Evolutionary conservation across 2,113 vertebrate species (phyloP).

Genomic region (Sula dactylatra): DNA sequence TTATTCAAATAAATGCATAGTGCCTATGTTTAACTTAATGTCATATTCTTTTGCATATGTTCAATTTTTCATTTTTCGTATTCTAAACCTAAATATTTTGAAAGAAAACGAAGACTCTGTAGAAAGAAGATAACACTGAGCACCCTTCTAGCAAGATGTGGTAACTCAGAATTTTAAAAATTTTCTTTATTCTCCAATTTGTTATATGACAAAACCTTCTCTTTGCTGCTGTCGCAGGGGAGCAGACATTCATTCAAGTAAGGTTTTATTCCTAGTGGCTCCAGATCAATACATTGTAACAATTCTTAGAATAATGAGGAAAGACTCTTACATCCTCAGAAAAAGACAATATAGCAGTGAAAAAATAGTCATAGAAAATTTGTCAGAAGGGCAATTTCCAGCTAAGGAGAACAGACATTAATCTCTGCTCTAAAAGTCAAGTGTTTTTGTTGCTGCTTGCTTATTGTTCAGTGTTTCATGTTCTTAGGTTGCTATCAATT

Average conservation of each 20-base stretch:
- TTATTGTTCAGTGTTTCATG: not conserved
- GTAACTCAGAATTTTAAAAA: not conserved
- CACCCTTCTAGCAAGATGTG: not conserved
- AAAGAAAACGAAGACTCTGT: not conserved
- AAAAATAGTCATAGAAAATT: not conserved
- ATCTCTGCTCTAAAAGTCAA: conserved; percentile 1
- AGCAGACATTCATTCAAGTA: not conserved
- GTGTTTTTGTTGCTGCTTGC: not conserved
- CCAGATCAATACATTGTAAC: not conserved
- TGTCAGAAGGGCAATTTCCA: conserved; percentile 20
- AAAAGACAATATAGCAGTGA: not conserved
- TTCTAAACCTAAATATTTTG: not conserved
- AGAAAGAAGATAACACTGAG: not conserved
- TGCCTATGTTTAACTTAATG: not conserved
- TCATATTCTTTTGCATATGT: not conserved
- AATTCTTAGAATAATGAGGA: not conserved
- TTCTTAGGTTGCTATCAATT: not conserved
- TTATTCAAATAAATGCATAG: not conserved
- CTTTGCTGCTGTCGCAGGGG: not conserved
- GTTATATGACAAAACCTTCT: not conserved
- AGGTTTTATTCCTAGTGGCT: not conserved
- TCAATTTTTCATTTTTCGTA: not conserved
- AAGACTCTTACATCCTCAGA: not conserved
- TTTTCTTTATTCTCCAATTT: not conserved
- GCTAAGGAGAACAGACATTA: not conserved